These are phyloP conservation scores for Anoplolepis gracilipes DNA, from an alignment of 1,140 invertebrate genomes.

Conservation along the genomic window DNA sequence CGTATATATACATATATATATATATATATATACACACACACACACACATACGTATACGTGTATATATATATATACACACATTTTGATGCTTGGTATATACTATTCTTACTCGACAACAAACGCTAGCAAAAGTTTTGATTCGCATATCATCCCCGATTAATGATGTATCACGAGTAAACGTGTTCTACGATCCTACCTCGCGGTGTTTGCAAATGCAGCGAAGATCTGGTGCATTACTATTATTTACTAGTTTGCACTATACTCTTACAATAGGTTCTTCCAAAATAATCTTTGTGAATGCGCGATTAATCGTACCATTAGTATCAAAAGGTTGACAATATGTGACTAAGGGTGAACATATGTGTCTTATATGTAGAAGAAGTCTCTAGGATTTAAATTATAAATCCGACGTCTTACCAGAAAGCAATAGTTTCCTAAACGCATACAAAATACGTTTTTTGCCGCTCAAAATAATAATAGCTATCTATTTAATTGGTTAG, in stretches of 20 bases:
- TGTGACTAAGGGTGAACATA: too few relatives aligned
- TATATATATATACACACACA: too few relatives aligned
- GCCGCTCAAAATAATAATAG: slow-evolving; percentile 43
- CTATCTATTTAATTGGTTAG: slow-evolving; percentile 46
- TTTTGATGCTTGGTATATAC: slow-evolving; percentile 39
- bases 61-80: too few relatives aligned
- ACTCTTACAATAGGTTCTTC: slow-evolving; percentile 18
- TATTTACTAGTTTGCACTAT: background rate
- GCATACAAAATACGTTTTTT: slow-evolving; percentile 37
- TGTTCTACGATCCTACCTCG: background rate
- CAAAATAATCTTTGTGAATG: slow-evolving; percentile 33
- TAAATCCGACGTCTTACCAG: slow-evolving; percentile 54
- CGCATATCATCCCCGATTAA: background rate
- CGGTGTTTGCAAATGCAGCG: background rate
- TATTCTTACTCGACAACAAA: background rate
- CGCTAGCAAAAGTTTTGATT: slow-evolving; percentile 1
- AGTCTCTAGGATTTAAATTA: slow-evolving; percentile 48
- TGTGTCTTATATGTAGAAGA: slow-evolving; percentile 44
- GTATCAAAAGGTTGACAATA: slow-evolving; percentile 39
- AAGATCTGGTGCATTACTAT: slow-evolving; percentile 3
- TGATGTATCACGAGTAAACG: background rate
- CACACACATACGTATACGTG: too few relatives aligned
- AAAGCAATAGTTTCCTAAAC: slow-evolving; percentile 51
- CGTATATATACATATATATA: too few relatives aligned
- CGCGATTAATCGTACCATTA: slow-evolving; percentile 25